A percentile compares a stretch with the other conserved stretches of the same genome.
phyloP scores from a whole-genome alignment of 2,888 invertebrate species.

The Plebejus anna region DNA sequence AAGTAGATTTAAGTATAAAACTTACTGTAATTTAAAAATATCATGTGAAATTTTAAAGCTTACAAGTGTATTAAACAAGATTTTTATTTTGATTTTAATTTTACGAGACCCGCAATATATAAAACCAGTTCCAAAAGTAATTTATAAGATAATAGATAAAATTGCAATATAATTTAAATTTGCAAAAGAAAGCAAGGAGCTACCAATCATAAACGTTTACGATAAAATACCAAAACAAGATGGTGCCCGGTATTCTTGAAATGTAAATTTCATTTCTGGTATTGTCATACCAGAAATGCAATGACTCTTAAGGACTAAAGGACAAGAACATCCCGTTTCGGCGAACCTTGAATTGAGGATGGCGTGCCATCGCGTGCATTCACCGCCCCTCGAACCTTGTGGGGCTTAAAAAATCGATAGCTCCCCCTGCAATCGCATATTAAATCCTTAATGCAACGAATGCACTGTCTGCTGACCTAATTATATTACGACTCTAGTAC shows the following conservation, averaged over 20 bases:
- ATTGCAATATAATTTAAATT: neutral
- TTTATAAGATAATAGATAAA: neutral
- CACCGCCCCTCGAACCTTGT: constrained; percentile 62
- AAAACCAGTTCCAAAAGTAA: neutral
- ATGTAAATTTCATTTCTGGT: neutral
- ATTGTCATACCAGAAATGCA: constrained; percentile 11
- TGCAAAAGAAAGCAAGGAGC: neutral
- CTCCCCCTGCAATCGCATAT: constrained; percentile 40
- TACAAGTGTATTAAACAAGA: neutral
- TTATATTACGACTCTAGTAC: neutral
- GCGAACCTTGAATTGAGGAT: constrained; percentile 51
- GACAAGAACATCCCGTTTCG: constrained; percentile 54
- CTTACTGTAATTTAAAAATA: neutral
- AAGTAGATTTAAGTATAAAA: neutral
- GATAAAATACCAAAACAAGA: neutral
- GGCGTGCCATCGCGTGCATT: constrained; percentile 59
- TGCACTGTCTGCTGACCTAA: constrained; percentile 21
- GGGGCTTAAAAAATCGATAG: constrained; percentile 72
- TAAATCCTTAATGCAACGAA: constrained; percentile 20
- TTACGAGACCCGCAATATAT: neutral
- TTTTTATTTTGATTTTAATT: neutral
- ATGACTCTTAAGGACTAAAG: constrained; percentile 38
- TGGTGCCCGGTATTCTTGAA: neutral
- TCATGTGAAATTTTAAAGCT: neutral
- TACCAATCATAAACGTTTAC: no score